These are phyloP conservation scores for Lasioglossum albipes DNA, from an alignment of 1,140 invertebrate species.

Conservation along the genomic window DNA sequence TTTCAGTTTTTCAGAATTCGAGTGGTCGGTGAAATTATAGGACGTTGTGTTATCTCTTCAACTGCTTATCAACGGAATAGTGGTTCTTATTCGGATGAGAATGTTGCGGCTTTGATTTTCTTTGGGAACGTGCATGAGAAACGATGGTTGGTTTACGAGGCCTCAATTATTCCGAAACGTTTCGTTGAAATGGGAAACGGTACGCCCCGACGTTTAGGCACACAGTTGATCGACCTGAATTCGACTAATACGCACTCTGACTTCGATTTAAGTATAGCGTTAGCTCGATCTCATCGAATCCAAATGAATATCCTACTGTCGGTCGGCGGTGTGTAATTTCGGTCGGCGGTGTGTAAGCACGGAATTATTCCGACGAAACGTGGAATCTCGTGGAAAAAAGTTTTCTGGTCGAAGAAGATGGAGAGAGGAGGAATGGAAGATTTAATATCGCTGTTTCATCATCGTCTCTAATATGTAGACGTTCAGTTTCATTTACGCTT, in stretches of 20 bases:
- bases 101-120: not conserved
- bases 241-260: slow-evolving; percentile 37
- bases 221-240: slow-evolving; percentile 10
- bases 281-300: slow-evolving; percentile 18
- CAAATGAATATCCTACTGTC: slow-evolving; percentile 30
- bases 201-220: slow-evolving; percentile 25
- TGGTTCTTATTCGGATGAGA: too few relatives aligned
- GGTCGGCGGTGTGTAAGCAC: slow-evolving; percentile 6
- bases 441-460: not conserved
- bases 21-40: too few relatives aligned
- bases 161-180: slow-evolving; percentile 26
- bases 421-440: not conserved
- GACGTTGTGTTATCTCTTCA: too few relatives aligned
- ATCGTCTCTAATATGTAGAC: too few relatives aligned
- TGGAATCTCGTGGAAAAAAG: not conserved
- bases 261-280: slow-evolving; percentile 42
- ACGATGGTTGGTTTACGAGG: not conserved
- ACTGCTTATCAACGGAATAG: too few relatives aligned
- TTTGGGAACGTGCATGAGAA: not conserved
- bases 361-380: slow-evolving; percentile 17
- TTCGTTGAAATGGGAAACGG: slow-evolving; percentile 25
- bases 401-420: too few relatives aligned
- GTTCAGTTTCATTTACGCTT: too few relatives aligned
- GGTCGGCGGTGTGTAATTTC: slow-evolving; percentile 20
- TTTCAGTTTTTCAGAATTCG: too few relatives aligned